These are phyloP conservation scores for Pyxicephalus adspersus DNA, from an alignment of 2,113 vertebrate species.

Conservation along the genomic window DNA sequence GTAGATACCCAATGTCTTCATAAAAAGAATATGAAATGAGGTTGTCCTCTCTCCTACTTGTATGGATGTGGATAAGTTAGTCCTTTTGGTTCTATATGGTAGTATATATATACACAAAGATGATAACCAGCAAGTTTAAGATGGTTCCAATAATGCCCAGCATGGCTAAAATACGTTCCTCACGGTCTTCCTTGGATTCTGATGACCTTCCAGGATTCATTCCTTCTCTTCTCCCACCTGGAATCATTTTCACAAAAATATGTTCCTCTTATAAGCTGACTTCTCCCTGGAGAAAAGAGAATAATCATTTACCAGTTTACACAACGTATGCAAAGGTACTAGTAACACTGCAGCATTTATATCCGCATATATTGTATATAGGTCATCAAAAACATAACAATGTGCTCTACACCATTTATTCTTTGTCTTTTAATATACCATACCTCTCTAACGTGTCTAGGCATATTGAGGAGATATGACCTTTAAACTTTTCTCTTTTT, in stretches of 20 bases:
- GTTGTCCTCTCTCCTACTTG: neutral
- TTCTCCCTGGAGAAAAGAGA: slow-evolving; percentile 62
- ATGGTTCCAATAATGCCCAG: slow-evolving; percentile 79
- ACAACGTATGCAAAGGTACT: neutral
- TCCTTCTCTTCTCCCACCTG: slow-evolving; percentile 69
- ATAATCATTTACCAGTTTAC: neutral
- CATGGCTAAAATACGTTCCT: slow-evolving; percentile 75
- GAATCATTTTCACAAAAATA: slow-evolving; percentile 78
- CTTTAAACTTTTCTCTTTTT: too few species aligned
- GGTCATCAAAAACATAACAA: too few species aligned
- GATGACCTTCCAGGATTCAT: slow-evolving; percentile 60
- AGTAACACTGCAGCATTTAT: too few species aligned
- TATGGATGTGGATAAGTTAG: neutral
- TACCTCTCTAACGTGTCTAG: too few species aligned
- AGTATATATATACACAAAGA: slow-evolving; percentile 86
- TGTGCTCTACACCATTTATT: too few species aligned
- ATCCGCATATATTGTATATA: too few species aligned
- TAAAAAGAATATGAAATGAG: neutral
- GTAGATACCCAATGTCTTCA: neutral
- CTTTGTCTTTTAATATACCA: too few species aligned
- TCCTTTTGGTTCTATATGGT: slow-evolving; percentile 68
- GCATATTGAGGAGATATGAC: too few species aligned
- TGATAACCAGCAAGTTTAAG: slow-evolving; percentile 82
- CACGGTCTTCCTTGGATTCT: slow-evolving; percentile 72
- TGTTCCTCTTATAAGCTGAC: slow-evolving; percentile 68